Conservation (phyloP, 2,797 vertebrate species). For the Chaetophractus vellerosus region DNA sequence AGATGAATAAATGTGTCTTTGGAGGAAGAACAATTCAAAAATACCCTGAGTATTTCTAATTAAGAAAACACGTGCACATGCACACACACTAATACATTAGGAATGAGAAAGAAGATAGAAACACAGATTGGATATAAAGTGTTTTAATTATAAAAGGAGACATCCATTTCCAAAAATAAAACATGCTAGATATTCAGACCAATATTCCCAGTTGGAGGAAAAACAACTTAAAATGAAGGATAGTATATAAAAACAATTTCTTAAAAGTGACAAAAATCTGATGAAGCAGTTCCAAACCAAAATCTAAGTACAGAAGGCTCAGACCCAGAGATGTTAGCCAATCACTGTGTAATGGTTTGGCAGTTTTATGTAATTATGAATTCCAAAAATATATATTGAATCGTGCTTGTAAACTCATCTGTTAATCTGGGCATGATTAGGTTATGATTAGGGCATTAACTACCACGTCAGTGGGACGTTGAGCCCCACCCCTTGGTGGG, state of each 20-base stretch:
- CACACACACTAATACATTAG: not conserved
- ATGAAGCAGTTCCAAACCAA: not conserved
- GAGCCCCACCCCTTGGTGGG: too few species aligned
- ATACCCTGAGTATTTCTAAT: not conserved
- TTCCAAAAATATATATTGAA: too few species aligned
- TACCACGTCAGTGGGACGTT: too few species aligned
- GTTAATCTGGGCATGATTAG: too few species aligned
- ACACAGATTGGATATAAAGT: not conserved
- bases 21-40: slow-evolving; percentile 17
- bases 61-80: not conserved
- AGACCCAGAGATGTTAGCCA: not conserved
- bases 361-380: too few species aligned
- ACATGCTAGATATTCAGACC: not conserved
- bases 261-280: not conserved
- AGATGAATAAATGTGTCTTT: not conserved
- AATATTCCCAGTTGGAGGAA: not conserved
- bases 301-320: not conserved
- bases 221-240: slow-evolving; percentile 25
- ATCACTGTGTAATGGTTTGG: too few species aligned
- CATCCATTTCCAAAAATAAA: not conserved
- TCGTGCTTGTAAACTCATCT: too few species aligned
- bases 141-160: slow-evolving; percentile 23
- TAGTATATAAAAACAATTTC: not conserved
- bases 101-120: not conserved
- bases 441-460: too few species aligned